A percentile compares a stretch with the other conserved stretches of the same genome.
phyloP scores from a whole-genome alignment of 1,140 invertebrate genomes.

The Octopus sinensis region DNA sequence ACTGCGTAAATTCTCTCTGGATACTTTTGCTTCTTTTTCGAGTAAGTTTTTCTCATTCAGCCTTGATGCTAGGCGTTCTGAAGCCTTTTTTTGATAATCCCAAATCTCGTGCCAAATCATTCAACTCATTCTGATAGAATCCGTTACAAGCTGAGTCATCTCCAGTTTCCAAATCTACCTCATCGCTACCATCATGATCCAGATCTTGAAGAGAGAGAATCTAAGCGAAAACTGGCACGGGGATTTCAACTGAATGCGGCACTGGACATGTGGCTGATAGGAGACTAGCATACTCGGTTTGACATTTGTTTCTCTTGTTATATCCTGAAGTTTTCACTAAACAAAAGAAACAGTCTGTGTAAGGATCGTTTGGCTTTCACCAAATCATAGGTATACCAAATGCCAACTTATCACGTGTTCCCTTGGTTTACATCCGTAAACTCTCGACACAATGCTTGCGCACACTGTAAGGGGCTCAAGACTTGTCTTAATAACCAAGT shows the following conservation, averaged over 20 bases:
- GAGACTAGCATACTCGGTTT: neutral
- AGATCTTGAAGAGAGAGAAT: neutral
- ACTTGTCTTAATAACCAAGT: neutral
- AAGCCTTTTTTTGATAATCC: neutral
- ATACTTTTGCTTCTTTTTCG: neutral
- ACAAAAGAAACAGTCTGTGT: neutral
- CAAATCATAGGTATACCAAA: neutral
- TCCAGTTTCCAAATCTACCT: neutral
- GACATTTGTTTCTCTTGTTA: neutral
- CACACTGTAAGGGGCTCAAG: neutral
- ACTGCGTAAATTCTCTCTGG: too few species aligned
- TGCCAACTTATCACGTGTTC: neutral
- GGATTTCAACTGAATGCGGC: neutral
- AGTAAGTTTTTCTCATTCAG: neutral
- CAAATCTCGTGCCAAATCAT: neutral
- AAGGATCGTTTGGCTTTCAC: neutral
- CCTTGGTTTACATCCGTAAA: neutral
- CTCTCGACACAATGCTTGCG: neutral
- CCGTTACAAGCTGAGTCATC: neutral
- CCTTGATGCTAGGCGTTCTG: neutral
- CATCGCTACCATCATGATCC: neutral
- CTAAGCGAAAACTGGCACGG: neutral
- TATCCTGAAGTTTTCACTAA: neutral
- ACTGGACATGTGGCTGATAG: neutral
- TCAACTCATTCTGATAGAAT: too few species aligned